phyloP scores from a whole-genome alignment of 2,888 invertebrate genomes.

The Drosophila dives region DNA sequence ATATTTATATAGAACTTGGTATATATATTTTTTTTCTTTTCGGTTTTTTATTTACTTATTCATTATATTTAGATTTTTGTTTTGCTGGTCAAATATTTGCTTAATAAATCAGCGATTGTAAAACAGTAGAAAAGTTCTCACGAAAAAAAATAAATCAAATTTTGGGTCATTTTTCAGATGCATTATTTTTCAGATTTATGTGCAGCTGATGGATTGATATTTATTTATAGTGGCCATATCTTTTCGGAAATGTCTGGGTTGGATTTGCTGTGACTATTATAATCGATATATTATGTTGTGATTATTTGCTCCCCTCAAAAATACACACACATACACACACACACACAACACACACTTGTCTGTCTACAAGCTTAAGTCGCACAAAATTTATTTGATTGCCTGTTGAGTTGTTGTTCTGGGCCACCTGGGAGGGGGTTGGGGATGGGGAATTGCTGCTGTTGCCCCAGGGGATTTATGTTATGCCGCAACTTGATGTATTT shows the following conservation, averaged over 20 bases:
- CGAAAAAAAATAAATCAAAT: constrained; percentile 18
- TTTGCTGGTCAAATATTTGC: constrained; percentile 53
- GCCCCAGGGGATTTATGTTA: constrained; percentile 56
- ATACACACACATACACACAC: not conserved
- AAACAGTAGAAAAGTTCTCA: constrained; percentile 11
- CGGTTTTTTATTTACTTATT: constrained; percentile 1
- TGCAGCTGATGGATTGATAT: constrained; percentile 45
- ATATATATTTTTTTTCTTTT: not conserved
- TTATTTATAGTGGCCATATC: constrained; percentile 63
- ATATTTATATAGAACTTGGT: constrained; percentile 46
- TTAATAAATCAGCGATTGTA: constrained; percentile 59
- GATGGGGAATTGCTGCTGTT: constrained; percentile 9
- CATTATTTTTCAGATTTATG: constrained; percentile 55
- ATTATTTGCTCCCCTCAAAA: constrained; percentile 28
- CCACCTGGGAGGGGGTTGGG: not conserved
- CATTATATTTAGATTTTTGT: constrained; percentile 27
- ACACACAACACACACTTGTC: not conserved
- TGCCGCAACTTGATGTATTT: constrained; percentile 62
- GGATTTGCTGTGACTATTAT: constrained; percentile 51
- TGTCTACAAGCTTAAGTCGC: constrained; percentile 8
- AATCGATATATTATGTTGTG: constrained; percentile 56
- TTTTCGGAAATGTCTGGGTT: constrained; percentile 8
- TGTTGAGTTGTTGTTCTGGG: constrained; percentile 43
- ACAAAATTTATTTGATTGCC: constrained; percentile 60
- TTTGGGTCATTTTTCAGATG: constrained; percentile 13